A percentile compares a stretch with the other conserved stretches of the same genome.
Evolutionary conservation across 2,797 vertebrate genomes (phyloP).

Genomic region (Myotis pilosus): DNA sequence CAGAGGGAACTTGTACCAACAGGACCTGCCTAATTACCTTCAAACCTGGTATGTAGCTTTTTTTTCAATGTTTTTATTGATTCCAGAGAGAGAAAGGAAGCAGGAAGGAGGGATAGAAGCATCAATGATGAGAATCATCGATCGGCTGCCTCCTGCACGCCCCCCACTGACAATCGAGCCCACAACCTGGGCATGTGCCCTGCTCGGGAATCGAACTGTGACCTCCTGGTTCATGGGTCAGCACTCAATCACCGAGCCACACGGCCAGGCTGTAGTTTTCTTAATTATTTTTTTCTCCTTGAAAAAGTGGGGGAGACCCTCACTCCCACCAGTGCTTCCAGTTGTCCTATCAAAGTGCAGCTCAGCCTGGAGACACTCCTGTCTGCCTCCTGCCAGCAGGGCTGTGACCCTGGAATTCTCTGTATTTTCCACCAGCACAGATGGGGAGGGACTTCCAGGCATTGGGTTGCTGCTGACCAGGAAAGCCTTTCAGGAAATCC

Average conservation of each 20-base stretch:
- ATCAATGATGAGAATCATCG: too few species aligned
- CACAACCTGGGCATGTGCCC: too few species aligned
- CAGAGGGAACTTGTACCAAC: slow-evolving; percentile 98
- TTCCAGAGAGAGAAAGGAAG: too few species aligned
- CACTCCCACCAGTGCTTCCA: not conserved
- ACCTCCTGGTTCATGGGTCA: too few species aligned
- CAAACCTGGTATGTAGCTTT: slow-evolving; percentile 92
- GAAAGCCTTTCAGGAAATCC: not conserved
- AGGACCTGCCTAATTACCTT: slow-evolving; percentile 98
- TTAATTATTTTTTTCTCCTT: not conserved
- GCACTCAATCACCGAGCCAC: too few species aligned
- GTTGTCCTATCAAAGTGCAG: not conserved
- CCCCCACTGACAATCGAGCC: too few species aligned
- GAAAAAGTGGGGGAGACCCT: not conserved
- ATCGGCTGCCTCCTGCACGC: too few species aligned
- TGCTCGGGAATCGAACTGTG: too few species aligned
- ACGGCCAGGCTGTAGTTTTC: not conserved
- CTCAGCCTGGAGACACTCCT: fast-evolving
- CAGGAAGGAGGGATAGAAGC: too few species aligned
- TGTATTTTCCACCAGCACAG: fast-evolving
- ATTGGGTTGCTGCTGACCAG: fast-evolving
- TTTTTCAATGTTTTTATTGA: not conserved
- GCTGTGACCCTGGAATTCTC: not conserved
- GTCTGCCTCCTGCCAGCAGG: fast-evolving
- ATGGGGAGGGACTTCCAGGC: fast-evolving